Conservation (phyloP, 1,140 invertebrate species). For the Plodia interpunctella region DNA sequence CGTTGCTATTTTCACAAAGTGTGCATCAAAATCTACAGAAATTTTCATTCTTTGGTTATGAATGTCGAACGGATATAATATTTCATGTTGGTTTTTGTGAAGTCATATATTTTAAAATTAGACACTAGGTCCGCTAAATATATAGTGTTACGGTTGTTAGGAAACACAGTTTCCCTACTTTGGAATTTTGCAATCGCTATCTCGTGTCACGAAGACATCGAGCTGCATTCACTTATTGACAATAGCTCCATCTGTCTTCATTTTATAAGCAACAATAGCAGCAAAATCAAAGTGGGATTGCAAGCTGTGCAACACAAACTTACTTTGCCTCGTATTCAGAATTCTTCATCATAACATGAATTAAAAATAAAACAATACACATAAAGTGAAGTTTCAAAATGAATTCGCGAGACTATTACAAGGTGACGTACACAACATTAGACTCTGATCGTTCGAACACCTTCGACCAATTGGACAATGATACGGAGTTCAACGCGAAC, state of each 20-base stretch:
- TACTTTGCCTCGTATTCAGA: background rate
- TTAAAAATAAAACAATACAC: background rate
- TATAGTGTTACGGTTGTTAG: too few relatives aligned
- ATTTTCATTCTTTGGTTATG: too few relatives aligned
- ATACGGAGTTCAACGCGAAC: slow-evolving; percentile 68
- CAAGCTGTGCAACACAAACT: background rate
- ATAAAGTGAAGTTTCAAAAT: slow-evolving; percentile 33
- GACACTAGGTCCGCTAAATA: too few relatives aligned
- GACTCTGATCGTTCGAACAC: slow-evolving; percentile 34
- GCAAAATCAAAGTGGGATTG: background rate
- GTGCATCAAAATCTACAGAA: too few relatives aligned
- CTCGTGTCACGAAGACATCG: too few relatives aligned
- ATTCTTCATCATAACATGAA: background rate
- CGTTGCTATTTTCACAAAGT: background rate
- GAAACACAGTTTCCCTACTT: too few relatives aligned
- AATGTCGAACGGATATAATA: too few relatives aligned
- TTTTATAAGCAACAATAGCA: background rate
- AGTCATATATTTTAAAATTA: background rate
- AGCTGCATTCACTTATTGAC: too few relatives aligned
- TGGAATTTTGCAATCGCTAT: too few relatives aligned
- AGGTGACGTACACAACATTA: slow-evolving; percentile 53
- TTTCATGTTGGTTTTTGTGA: background rate
- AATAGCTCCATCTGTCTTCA: too few relatives aligned
- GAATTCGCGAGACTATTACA: slow-evolving; percentile 63
- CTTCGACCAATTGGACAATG: slow-evolving; percentile 58